Evolutionary conservation across 2,888 invertebrate genomes (phyloP), one percentile per base, ranked within the genome.

Genomic region (Notodonta ziczac): DNA sequence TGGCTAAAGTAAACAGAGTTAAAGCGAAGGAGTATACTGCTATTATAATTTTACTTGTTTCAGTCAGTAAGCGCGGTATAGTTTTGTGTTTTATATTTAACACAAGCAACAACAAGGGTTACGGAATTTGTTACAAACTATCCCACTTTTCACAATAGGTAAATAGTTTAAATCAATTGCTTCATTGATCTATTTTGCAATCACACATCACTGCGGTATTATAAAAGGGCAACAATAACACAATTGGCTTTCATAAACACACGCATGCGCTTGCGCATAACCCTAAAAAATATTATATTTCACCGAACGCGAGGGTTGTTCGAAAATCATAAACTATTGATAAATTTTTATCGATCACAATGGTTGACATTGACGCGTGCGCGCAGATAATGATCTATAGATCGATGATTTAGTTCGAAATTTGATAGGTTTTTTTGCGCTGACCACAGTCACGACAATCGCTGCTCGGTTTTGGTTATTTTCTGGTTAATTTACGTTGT

Each of bases 281-380:
- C 91, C 91, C 90, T 88, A 82, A 76, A 80, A 74, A 89, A 91
- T 92, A 91, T 91, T 84, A 87, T 86, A 89, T 91, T 91, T 85
- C 87, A 85, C 59, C 57, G 69, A 71, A 68, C 59, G 44, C 24
- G 75, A 77, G 82, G 82, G 82, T 77, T 74, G 65, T 67, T 73
- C 74, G 76, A 74, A 76, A 84, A 86, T 86, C 82, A 88, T 88
- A 88, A 70, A 86, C 83, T 75, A 84, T 84, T 82, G 83, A 83
- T 83, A n/a, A n/a, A 81, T 81, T 82, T 85, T 76, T 81, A 83
- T 81, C 66, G 81, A 85, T 82, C 80, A 82, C 79, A 82, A 81
- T 82, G 63, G 81, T 78, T 83, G 84, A 86, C 84, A 83, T 80
- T 81, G 87, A 82, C 90, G 83, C 87, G 87, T 85, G 87, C 83